phyloP scores from a whole-genome alignment of 2,888 invertebrate species.

The Zele albiditarsus region DNA sequence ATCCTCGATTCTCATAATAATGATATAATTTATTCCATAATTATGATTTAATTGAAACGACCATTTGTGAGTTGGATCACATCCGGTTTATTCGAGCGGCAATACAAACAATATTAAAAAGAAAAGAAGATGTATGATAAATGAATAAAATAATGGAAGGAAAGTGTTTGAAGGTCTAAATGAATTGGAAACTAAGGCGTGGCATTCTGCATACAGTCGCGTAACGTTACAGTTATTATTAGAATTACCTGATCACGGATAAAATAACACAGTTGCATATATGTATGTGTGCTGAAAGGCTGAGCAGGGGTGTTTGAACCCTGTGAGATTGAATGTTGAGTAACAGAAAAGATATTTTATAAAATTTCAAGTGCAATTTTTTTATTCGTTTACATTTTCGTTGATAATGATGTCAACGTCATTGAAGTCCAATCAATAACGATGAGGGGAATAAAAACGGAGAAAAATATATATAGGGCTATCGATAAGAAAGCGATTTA shows the following conservation, averaged over 20 bases:
- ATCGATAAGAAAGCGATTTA: background rate
- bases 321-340: background rate
- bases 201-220: slow-evolving; percentile 31
- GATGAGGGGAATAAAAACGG: background rate
- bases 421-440: background rate
- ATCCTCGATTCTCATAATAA: no score
- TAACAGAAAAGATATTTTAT: background rate
- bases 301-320: slow-evolving; percentile 16
- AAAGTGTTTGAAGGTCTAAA: slow-evolving; percentile 11
- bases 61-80: background rate
- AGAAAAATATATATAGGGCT: background rate
- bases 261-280: slow-evolving; percentile 34
- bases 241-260: slow-evolving; percentile 28
- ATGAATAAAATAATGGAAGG: background rate
- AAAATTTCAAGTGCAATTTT: background rate
- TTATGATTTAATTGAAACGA: background rate
- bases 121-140: background rate
- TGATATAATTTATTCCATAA: background rate
- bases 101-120: background rate
- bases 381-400: background rate
- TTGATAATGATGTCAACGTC: background rate
- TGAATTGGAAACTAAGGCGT: slow-evolving; percentile 34
- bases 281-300: background rate
- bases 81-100: background rate
- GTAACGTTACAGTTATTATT: slow-evolving; percentile 36